Conservation (phyloP, 2,797 vertebrate genomes). For the Phalloptychus januarius region DNA sequence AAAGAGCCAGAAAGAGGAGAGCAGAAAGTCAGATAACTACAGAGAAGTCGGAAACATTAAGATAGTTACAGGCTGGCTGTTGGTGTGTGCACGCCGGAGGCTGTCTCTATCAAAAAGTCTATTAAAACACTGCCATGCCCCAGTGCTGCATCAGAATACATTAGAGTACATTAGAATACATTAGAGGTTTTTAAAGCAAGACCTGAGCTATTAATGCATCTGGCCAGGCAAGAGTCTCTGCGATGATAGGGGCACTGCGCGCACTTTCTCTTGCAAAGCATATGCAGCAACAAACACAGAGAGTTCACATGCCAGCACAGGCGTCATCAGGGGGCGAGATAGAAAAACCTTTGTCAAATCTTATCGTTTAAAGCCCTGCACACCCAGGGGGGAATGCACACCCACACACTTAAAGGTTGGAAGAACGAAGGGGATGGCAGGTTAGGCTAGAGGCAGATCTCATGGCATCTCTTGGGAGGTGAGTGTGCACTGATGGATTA, state of each 20-base stretch:
- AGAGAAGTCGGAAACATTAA: constrained; percentile 35
- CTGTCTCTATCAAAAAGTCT: constrained; percentile 68
- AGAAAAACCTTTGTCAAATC: constrained; percentile 64
- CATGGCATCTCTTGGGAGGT: constrained; percentile 32
- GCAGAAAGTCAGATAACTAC: constrained; percentile 34
- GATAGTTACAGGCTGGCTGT: constrained; percentile 32
- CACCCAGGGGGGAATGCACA: constrained; percentile 22
- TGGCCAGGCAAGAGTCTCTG: constrained; percentile 65
- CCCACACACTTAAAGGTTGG: constrained; percentile 25
- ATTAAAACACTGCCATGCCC: constrained; percentile 72
- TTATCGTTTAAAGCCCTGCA: constrained; percentile 36
- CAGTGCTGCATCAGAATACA: constrained; percentile 73
- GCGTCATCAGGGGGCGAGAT: constrained; percentile 41
- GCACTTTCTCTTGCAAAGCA: constrained; percentile 18
- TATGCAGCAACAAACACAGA: constrained; percentile 19
- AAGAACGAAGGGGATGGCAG: constrained; percentile 14
- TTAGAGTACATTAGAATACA: constrained; percentile 81
- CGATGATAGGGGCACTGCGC: constrained; percentile 57
- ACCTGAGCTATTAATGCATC: constrained; percentile 72
- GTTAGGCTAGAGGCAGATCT: constrained; percentile 42
- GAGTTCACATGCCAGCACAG: constrained; percentile 21
- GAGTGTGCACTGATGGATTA: constrained; percentile 32
- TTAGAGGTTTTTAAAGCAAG: constrained; percentile 76
- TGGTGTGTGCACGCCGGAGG: constrained; percentile 60
- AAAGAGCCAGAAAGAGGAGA: constrained; percentile 15